Percentiles rank a stretch among this genome's conserved stretches.
Evolutionary conservation across 2,113 vertebrate genomes (phyloP).

Genomic region (Albula goreensis): DNA sequence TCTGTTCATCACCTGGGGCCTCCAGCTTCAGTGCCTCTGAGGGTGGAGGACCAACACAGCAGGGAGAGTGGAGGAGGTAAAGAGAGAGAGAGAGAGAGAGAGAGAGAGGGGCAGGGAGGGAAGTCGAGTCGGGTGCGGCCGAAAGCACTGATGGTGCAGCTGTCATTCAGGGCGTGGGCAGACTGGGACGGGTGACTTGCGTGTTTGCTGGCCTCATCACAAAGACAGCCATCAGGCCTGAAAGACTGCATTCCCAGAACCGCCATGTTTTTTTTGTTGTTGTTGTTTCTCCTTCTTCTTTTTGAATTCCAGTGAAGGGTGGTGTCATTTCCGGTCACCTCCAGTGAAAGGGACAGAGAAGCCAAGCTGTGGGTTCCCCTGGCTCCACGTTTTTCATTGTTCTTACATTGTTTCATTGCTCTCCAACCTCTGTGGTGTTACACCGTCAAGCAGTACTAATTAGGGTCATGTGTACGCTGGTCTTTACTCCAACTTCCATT

Average conservation of each 20-base stretch:
- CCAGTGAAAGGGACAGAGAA: background rate
- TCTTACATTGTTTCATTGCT: background rate
- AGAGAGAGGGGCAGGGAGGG: background rate
- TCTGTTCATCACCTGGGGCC: background rate
- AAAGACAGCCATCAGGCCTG: conserved; percentile 45
- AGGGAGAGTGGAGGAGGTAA: conserved; percentile 1
- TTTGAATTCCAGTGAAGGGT: conserved; percentile 25
- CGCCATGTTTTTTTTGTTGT: conserved; percentile 26
- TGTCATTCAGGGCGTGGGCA: background rate
- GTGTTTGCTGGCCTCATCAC: background rate
- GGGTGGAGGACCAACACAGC: background rate
- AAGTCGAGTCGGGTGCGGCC: background rate
- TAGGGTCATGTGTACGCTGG: too few relatives aligned
- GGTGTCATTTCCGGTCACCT: background rate
- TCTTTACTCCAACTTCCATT: too few relatives aligned
- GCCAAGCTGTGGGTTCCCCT: background rate
- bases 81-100: background rate
- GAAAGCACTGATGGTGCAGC: background rate
- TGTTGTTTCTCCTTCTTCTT: background rate
- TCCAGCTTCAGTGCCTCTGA: background rate
- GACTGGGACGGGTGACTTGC: background rate
- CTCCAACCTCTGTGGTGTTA: too few relatives aligned
- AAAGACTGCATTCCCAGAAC: conserved; percentile 59
- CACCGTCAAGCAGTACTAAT: too few relatives aligned
- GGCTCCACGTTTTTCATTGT: background rate